phyloP scores from a whole-genome alignment of 2,888 invertebrate genomes.

The Phortica okadai region DNA sequence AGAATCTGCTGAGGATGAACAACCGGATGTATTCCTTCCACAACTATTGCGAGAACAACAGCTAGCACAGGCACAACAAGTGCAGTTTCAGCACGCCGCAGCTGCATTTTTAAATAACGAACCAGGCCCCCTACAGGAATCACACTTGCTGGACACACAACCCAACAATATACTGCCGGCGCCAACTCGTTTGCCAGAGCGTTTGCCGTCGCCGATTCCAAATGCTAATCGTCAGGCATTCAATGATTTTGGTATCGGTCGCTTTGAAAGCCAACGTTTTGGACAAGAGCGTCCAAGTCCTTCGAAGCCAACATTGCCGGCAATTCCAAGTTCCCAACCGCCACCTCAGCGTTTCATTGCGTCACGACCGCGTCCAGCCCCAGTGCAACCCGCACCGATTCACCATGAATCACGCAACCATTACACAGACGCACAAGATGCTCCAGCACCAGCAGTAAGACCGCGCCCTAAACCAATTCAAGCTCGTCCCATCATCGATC shows the following conservation, averaged over 20 bases:
- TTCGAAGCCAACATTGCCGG: constrained; percentile 65
- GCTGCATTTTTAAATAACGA: constrained; percentile 69
- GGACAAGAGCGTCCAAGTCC: constrained; percentile 73
- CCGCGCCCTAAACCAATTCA: constrained; percentile 70
- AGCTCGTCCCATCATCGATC: constrained; percentile 72
- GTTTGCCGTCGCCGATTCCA: constrained; percentile 58
- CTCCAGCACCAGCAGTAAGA: constrained; percentile 70
- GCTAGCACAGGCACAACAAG: constrained; percentile 74
- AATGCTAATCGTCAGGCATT: constrained; percentile 59
- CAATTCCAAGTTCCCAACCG: constrained; percentile 63
- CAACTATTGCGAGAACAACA: constrained; percentile 73
- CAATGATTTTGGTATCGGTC: constrained; percentile 71
- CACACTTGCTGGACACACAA: constrained; percentile 68
- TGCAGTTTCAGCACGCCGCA: constrained; percentile 69
- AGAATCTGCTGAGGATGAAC: constrained; percentile 82
- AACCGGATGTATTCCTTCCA: constrained; percentile 79
- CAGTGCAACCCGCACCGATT: constrained; percentile 46
- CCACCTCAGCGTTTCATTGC: constrained; percentile 78
- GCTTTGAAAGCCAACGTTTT: constrained; percentile 67
- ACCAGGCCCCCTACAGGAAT: constrained; percentile 74
- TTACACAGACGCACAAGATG: constrained; percentile 52
- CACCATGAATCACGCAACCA: constrained; percentile 72
- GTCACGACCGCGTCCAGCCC: constrained; percentile 67
- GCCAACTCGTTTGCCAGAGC: constrained; percentile 72
- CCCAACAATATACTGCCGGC: constrained; percentile 60